phyloP scores from a whole-genome alignment of 1,140 invertebrate genomes.

The Drosophila parabipectinata region DNA sequence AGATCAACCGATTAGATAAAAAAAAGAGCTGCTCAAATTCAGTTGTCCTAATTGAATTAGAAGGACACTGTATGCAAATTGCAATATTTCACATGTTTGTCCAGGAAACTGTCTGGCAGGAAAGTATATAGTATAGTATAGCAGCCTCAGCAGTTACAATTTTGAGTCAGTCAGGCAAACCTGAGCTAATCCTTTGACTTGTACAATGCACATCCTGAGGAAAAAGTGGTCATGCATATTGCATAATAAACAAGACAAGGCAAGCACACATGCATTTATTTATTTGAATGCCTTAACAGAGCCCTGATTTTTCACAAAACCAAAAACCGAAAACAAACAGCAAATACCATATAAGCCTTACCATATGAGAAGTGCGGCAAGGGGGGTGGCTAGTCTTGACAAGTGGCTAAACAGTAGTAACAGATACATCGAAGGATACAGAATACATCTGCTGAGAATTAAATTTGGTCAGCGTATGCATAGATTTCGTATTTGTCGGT shows the following conservation, averaged over 20 bases:
- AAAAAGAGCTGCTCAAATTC: slow-evolving; percentile 22
- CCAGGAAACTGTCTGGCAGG: background rate
- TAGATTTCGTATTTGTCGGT: slow-evolving; percentile 42
- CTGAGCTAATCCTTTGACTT: slow-evolving; percentile 34
- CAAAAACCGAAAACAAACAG: slow-evolving; percentile 48
- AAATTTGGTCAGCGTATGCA: slow-evolving; percentile 28
- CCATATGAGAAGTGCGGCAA: background rate
- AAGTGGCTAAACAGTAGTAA: slow-evolving; percentile 46
- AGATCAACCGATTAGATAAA: slow-evolving; percentile 26
- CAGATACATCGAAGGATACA: slow-evolving; percentile 12
- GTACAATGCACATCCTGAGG: slow-evolving; percentile 15
- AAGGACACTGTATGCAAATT: slow-evolving; percentile 43
- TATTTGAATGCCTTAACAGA: slow-evolving; percentile 42
- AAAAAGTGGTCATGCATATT: slow-evolving; percentile 66
- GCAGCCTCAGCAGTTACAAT: slow-evolving; percentile 22
- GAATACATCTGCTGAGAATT: slow-evolving; percentile 14
- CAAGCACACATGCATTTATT: slow-evolving; percentile 33
- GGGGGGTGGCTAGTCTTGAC: slow-evolving; percentile 9
- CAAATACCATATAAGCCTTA: slow-evolving; percentile 42
- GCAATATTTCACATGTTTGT: slow-evolving; percentile 48
- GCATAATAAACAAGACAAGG: slow-evolving; percentile 61
- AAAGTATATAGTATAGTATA: background rate
- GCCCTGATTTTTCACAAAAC: slow-evolving; percentile 25
- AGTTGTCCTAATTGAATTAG: slow-evolving; percentile 59
- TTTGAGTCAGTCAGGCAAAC: slow-evolving; percentile 10